Percentiles rank a stretch among this genome's conserved stretches.
Evolutionary conservation across 2,797 vertebrate genomes (phyloP).

Genomic region (Pseudotriccus pelzelni): DNA sequence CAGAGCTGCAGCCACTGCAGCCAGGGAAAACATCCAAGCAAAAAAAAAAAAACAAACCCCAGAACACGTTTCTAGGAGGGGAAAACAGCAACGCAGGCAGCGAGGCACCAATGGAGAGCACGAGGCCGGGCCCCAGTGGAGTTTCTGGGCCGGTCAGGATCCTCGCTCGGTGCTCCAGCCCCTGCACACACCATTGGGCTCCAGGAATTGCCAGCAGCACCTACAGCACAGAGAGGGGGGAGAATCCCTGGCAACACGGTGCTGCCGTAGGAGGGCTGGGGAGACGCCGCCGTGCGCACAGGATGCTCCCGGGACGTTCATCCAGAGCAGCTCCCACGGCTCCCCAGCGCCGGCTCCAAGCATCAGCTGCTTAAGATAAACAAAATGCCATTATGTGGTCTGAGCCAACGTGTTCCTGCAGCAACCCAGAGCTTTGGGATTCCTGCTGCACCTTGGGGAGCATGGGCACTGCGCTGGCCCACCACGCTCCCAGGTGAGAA

Average conservation of each 20-base stretch:
- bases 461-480: neutral
- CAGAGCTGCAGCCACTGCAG: neutral
- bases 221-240: neutral
- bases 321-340: neutral
- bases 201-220: neutral
- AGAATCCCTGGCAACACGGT: neutral
- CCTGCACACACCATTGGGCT: rapidly evolving
- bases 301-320: neutral
- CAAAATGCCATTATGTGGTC: neutral
- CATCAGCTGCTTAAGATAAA: neutral
- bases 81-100: neutral
- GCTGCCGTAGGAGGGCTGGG: neutral
- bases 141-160: neutral
- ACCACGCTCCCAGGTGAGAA: neutral
- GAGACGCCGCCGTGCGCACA: neutral
- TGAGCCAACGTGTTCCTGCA: neutral
- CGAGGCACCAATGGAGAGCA: rapidly evolving
- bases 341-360: neutral
- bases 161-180: neutral
- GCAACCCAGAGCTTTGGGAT: neutral
- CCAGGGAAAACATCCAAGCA: neutral
- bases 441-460: neutral
- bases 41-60: neutral
- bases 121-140: neutral
- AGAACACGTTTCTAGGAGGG: neutral